These are phyloP conservation scores for Pachyrhynchus sulphureomaculatus DNA, from an alignment of 1,140 invertebrate genomes.

Conservation along the genomic window DNA sequence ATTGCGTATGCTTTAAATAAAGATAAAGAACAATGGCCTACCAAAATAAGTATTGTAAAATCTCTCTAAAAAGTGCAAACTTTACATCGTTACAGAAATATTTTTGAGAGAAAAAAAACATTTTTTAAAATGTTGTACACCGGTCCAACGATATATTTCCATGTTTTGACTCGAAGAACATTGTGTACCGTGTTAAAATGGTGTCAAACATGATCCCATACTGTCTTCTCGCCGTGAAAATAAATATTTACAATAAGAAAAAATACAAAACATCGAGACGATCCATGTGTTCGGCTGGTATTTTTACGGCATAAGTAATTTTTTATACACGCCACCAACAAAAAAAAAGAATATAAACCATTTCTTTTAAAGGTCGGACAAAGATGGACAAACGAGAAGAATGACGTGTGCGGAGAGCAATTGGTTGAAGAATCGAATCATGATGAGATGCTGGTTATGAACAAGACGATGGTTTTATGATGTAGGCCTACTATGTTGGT, in stretches of 20 bases:
- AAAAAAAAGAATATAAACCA: neutral
- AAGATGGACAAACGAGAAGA: neutral
- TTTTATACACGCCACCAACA: neutral
- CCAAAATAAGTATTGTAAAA: no score
- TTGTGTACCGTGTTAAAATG: neutral
- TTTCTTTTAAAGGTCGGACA: neutral
- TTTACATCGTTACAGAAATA: no score
- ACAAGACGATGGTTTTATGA: slow-evolving; percentile 13
- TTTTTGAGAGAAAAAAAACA: no score
- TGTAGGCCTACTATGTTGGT: slow-evolving; percentile 11
- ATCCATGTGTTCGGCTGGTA: neutral
- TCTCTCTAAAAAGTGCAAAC: no score
- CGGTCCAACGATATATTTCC: no score
- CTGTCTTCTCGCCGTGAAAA: slow-evolving; percentile 17
- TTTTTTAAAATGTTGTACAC: no score
- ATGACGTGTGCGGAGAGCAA: neutral
- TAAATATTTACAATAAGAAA: slow-evolving; percentile 27
- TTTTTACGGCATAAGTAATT: slow-evolving; percentile 2
- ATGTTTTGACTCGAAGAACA: neutral
- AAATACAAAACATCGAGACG: slow-evolving; percentile 5
- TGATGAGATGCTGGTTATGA: slow-evolving; percentile 23
- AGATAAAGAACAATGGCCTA: no score
- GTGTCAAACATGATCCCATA: slow-evolving; percentile 13
- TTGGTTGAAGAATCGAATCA: slow-evolving; percentile 3
- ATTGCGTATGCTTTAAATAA: no score